phyloP scores from a whole-genome alignment of 2,797 vertebrate species.

The Spheniscus humboldti region DNA sequence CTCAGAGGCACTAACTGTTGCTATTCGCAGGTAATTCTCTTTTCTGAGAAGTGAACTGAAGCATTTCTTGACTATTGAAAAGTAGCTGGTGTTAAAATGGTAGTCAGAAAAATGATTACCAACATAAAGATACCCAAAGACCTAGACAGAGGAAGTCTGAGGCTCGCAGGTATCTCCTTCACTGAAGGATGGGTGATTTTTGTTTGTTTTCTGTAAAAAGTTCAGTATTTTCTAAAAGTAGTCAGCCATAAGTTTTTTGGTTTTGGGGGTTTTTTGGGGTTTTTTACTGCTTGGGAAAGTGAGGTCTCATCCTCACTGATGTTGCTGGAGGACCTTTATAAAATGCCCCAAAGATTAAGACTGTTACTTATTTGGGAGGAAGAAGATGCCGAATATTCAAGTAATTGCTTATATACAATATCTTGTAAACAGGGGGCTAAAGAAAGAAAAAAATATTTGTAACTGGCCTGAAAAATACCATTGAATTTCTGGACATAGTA shows the following conservation, averaged over 20 bases:
- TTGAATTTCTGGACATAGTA: not conserved
- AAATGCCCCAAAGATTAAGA: not conserved
- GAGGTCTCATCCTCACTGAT: not conserved
- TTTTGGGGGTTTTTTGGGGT: not conserved
- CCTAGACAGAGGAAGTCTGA: not conserved
- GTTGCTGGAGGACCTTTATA: not conserved
- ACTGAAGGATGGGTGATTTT: not conserved
- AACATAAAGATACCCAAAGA: not conserved
- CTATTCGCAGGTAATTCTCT: slow-evolving; percentile 87
- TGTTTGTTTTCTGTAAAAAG: not conserved
- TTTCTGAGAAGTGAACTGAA: not conserved
- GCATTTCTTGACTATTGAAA: not conserved
- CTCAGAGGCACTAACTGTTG: slow-evolving; percentile 90
- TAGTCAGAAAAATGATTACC: not conserved
- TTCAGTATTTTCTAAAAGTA: not conserved
- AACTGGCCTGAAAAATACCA: not conserved
- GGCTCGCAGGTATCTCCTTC: not conserved
- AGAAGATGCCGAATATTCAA: not conserved
- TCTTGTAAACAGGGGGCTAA: not conserved
- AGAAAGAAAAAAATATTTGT: not conserved
- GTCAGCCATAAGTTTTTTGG: not conserved
- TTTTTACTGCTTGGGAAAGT: not conserved
- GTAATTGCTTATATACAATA: not conserved
- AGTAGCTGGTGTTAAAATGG: not conserved
- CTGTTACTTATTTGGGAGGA: not conserved